A percentile compares a stretch with the other conserved stretches of the same genome.
phyloP scores from a whole-genome alignment of 2,888 invertebrate genomes.

The Brachyptera risi region DNA sequence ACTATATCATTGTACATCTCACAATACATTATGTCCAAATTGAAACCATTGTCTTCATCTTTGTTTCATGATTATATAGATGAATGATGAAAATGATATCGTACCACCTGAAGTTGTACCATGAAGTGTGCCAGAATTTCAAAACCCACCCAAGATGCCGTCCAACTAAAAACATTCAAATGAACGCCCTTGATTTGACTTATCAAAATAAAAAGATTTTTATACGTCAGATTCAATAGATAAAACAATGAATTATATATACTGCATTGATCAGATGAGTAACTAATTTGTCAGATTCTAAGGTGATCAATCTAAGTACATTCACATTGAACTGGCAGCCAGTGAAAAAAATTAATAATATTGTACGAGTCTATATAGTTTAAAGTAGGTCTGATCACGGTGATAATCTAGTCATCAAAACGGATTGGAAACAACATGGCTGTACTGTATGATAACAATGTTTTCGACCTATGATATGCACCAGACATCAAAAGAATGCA shows the following conservation, averaged over 20 bases:
- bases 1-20: too few species aligned
- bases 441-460: too few species aligned
- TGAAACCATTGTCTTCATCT: not conserved
- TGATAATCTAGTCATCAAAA: too few species aligned
- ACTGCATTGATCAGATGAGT: conserved; percentile 1
- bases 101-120: too few species aligned
- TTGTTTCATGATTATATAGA: not conserved
- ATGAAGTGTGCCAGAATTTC: conserved; percentile 3
- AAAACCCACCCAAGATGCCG: conserved; percentile 13
- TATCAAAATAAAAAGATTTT: conserved; percentile 4
- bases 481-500: too few species aligned
- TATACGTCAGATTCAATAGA: not conserved
- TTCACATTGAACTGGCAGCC: too few species aligned
- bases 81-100: not conserved
- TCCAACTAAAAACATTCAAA: not conserved
- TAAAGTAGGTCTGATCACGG: too few species aligned
- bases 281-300: conserved; percentile 11
- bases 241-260: not conserved
- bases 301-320: conserved; percentile 12
- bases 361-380: too few species aligned
- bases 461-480: too few species aligned
- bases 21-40: conserved; percentile 9
- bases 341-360: too few species aligned
- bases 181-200: conserved; percentile 11
- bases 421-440: too few species aligned